A percentile compares a stretch with the other conserved stretches of the same genome.
Evolutionary conservation across 2,888 invertebrate genomes (phyloP).

Genomic region (Tholera decimalis): DNA sequence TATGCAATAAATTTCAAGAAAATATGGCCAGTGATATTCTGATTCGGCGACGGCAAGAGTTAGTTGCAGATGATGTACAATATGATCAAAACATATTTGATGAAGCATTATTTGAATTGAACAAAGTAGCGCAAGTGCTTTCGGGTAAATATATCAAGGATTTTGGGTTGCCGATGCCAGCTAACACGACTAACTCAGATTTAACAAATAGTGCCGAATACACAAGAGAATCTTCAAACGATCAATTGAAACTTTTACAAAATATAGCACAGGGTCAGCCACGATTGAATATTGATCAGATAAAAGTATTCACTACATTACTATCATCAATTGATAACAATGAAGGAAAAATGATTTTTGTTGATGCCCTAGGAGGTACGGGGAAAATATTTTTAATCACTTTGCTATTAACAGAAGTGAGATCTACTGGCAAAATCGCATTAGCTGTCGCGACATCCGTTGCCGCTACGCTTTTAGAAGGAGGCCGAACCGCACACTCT

Average conservation of each 20-base stretch:
- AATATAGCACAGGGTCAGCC: background rate
- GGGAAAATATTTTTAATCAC: no score
- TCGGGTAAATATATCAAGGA: constrained; percentile 8
- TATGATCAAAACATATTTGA: constrained; percentile 6
- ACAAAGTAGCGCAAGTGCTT: constrained; percentile 4
- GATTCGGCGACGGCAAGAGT: no score
- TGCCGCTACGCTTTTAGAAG: background rate
- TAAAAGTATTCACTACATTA: no score
- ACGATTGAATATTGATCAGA: background rate
- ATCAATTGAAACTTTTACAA: constrained; percentile 1
- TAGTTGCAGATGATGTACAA: background rate
- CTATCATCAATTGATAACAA: no score
- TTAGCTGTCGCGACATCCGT: background rate
- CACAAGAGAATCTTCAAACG: background rate
- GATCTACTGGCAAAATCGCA: no score
- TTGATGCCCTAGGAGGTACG: no score
- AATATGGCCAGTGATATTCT: no score
- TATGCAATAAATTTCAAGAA: no score
- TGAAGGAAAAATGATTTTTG: no score
- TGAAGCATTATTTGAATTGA: constrained; percentile 9
- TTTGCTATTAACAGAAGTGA: no score
- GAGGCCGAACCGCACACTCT: background rate
- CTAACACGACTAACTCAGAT: constrained; percentile 4
- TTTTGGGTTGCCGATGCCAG: constrained; percentile 1
- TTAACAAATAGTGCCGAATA: background rate